Conservation (phyloP, 2,797 vertebrate genomes). For the Cyprinodon diabolis region DNA sequence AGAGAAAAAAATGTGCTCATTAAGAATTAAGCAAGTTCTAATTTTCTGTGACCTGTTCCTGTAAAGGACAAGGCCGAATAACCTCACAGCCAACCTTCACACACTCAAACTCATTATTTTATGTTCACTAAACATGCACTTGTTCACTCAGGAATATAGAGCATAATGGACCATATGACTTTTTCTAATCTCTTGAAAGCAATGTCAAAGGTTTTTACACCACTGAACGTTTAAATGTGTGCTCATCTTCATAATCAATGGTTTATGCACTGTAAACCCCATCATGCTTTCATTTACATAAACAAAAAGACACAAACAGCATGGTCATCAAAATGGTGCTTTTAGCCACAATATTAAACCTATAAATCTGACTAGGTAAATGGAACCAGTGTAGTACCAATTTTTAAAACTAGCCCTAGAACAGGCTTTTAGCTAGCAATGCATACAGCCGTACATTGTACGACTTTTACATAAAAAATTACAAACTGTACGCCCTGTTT, state of each 20-base stretch:
- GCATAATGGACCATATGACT: slow-evolving; percentile 1
- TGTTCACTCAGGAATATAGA: neutral
- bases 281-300: neutral
- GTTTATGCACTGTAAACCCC: slow-evolving; percentile 2
- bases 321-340: neutral
- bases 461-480: too few relatives aligned
- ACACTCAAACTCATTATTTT: neutral
- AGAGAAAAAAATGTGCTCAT: slow-evolving; percentile 7
- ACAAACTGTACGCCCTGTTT: too few relatives aligned
- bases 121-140: neutral
- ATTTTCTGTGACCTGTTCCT: slow-evolving; percentile 6
- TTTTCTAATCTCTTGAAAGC: slow-evolving; percentile 6
- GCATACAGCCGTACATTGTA: too few relatives aligned
- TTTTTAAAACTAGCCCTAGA: neutral
- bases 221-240: slow-evolving; percentile 10
- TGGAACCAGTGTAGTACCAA: neutral
- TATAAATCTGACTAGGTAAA: neutral
- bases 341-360: neutral
- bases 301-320: neutral
- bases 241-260: slow-evolving; percentile 7
- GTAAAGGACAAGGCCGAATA: neutral
- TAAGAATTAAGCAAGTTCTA: neutral
- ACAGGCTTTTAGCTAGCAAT: too few relatives aligned
- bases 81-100: neutral
- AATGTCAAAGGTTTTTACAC: neutral